Evolutionary conservation across 1,140 invertebrate genomes (phyloP).

Genomic region (Lycorma delicatula): DNA sequence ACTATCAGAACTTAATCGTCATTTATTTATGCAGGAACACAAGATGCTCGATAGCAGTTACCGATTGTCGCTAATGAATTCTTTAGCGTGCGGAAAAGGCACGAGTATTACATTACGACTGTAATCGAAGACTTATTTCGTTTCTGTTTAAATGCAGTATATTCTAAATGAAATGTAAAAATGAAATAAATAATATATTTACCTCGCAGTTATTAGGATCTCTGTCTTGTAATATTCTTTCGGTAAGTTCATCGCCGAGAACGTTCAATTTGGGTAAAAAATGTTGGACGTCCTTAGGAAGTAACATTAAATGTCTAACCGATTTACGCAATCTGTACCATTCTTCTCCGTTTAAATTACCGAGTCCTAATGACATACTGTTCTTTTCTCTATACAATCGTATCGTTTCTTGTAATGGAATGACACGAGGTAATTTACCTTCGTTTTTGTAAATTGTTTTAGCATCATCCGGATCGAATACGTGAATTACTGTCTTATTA

Average conservation of each 20-base stretch:
- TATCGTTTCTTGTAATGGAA: constrained; percentile 43
- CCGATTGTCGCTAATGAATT: too few relatives aligned
- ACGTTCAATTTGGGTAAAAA: constrained; percentile 39
- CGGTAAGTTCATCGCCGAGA: constrained; percentile 38
- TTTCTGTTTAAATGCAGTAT: too few relatives aligned
- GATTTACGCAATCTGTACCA: constrained; percentile 41
- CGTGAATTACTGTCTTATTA: constrained; percentile 30
- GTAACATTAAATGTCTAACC: constrained; percentile 41
- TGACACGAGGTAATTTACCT: constrained; percentile 41
- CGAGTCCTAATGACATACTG: constrained; percentile 43
- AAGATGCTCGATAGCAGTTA: too few relatives aligned
- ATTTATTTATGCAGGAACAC: too few relatives aligned
- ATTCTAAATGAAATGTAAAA: too few relatives aligned
- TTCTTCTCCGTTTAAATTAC: constrained; percentile 46
- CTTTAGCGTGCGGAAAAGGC: too few relatives aligned
- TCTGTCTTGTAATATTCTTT: constrained; percentile 28
- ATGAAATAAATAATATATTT: too few relatives aligned
- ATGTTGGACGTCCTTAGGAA: constrained; percentile 38
- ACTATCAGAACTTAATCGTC: too few relatives aligned
- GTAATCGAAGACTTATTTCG: too few relatives aligned
- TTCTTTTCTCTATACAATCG: constrained; percentile 42
- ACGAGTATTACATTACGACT: too few relatives aligned
- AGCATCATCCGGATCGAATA: constrained; percentile 38
- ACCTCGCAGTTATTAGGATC: too few relatives aligned
- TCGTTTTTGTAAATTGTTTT: constrained; percentile 37